Base-by-base conservation (phyloP, 2,888 invertebrate genomes). In the Schizotus pectinicornis region DNA sequence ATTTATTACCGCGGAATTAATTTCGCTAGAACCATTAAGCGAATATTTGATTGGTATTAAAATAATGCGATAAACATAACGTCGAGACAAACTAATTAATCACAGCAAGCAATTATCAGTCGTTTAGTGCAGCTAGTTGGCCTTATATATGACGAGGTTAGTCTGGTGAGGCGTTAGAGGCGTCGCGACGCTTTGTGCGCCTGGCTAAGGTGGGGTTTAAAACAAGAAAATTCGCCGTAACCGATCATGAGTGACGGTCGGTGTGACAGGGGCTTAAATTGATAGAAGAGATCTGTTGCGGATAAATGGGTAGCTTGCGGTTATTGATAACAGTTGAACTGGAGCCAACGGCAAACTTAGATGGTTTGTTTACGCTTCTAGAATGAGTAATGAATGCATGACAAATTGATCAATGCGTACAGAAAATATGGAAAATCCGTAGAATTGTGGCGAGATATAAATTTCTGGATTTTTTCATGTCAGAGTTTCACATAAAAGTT, bases 381-480 rank as follows among this genome's bases (percentile, higher is more conserved):
- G 71, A 68, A 72, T 73, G 71, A 72, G 68, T 72, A 73, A 72
- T 72, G 73, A 72, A 71, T 68, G 67, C 71, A 72, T 71, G 73
- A 72, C 70, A 72, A 70, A 72, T 72, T 73, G 71, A 70, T 69
- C 67, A 67, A 63, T 64, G 68, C 67, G 63, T 63, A 69, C 51
- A 60, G 63, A 68, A 69, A 68, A 70, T 65, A 66, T 65, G 67
- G 65, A 65, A 68, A 68, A 67, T 62, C 61, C 61, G 61, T 59
- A 61, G 63, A 59, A 65, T 59, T 63, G 62, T 61, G 59, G 55
- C 39, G 59, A 51, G 57, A 65, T 61, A 61, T 63, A 65, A 65
- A 65, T 63, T 61, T 63, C 45, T 51, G 50, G 43, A 61, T 56
- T 63, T 63, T 64, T 64, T 64, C 64, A 58, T 61, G 63, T 63